Percentiles rank a stretch among this genome's conserved stretches.
phyloP scores from a whole-genome alignment of 2,888 invertebrate species.

The Oscheius sp. region DNA sequence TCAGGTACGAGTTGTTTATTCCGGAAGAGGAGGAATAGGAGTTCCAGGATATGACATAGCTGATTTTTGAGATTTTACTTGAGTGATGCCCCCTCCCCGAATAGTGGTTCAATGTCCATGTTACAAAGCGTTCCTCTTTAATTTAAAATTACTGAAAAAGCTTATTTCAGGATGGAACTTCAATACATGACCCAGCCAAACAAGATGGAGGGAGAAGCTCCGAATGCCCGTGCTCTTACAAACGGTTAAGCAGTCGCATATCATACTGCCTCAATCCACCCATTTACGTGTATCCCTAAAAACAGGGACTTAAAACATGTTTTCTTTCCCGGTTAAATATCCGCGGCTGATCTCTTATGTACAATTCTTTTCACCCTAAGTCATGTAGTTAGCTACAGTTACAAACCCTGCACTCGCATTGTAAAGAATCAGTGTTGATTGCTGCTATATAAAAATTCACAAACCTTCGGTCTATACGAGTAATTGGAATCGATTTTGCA shows the following conservation, averaged over 20 bases:
- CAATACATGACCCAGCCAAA: slow-evolving; percentile 11
- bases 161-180: not conserved
- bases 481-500: too few relatives aligned
- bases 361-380: not conserved
- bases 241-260: slow-evolving; percentile 6
- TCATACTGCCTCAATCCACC: slow-evolving; percentile 14
- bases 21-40: not conserved
- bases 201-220: not conserved
- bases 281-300: slow-evolving; percentile 10
- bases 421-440: too few relatives aligned
- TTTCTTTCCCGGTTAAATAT: slow-evolving; percentile 10
- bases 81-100: too few relatives aligned
- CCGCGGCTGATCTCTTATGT: slow-evolving; percentile 2
- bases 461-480: too few relatives aligned
- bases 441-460: too few relatives aligned
- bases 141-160: not conserved
- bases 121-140: too few relatives aligned
- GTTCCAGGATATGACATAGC: too few relatives aligned
- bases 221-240: slow-evolving; percentile 1
- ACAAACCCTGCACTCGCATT: too few relatives aligned
- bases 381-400: not conserved
- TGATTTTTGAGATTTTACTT: too few relatives aligned
- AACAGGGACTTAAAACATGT: slow-evolving; percentile 13
- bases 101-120: too few relatives aligned
- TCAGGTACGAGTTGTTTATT: not conserved